Base-by-base conservation (phyloP, 1,140 invertebrate species). In the Chymomyza costata region DNA sequence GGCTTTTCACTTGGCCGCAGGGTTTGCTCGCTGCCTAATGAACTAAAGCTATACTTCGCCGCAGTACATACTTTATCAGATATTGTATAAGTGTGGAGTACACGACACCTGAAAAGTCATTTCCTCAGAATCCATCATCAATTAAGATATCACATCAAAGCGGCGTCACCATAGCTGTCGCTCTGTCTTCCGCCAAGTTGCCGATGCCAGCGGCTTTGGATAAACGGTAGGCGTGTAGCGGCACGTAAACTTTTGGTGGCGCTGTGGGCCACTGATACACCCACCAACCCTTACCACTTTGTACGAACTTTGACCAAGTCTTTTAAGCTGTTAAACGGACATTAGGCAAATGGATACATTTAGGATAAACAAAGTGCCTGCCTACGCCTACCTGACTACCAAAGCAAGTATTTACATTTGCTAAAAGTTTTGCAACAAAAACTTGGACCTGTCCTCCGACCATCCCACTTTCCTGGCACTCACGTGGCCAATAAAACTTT, bases 281-380 rank as follows among this genome's bases (percentile, higher is more conserved):
- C n/a, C n/a, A n/a, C n/a, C n/a, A n/a, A n/a, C n/a, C n/a, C n/a
- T n/a, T n/a, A n/a, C n/a, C n/a, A n/a, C n/a, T n/a, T n/a, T n/a
- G n/a, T n/a, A n/a, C n/a, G n/a, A n/a, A n/a, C n/a, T n/a, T n/a
- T n/a, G n/a, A n/a, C n/a, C n/a, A 47, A 34, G 30, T 19, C 17
- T 17, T 37, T 52, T 62, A 31, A 28, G 31, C 47, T 51, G 43
- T 57, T 62, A 44, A 61, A 56, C 38, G 28, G 28, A 15, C 61
- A 62, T 62, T 62, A 62, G 43, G 63, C 31, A 57, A 57, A 65
- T 35, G 43, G 39, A 65, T 55, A 50, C 45, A 50, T 60, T 60
- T 21, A 28, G 40, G 56, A 54, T 55, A 55, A 46, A 46, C 46
- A 53, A 41, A 32, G 41, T 37, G 32, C 18, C 34, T 46, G 13